Evolutionary conservation across 2,113 vertebrate species (phyloP), one percentile per base, ranked within the genome.

Genomic region (Neolamprologus modestus): DNA sequence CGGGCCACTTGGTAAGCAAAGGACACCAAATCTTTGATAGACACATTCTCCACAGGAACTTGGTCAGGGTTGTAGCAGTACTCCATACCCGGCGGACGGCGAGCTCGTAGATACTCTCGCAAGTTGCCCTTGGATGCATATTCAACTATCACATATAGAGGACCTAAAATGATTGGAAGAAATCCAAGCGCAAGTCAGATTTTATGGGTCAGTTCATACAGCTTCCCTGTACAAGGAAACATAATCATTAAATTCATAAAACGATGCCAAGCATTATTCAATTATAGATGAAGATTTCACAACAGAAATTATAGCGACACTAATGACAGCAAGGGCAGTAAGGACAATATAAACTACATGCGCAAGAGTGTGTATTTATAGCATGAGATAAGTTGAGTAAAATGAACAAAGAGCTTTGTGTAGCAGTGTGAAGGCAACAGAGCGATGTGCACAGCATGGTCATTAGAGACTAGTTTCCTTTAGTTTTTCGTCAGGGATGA

Each of bases 61-160:
- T 97, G 97, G 90, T 96, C 88, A 11, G 98, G 98, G 96, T 99
- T 99, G 96, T 99, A 99, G 94, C 98, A 99, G 91, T 99, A 99
- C 86, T 99, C 98, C 97, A 99, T 98, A 68, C 98, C 98, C 0
- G 98, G 98, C 0, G 98, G 99, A 4, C 99, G 97, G 6, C 99
- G 97, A 0, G 97, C 98, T 66, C 98, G 97, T 85, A 99, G 95
- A 92, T 98, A 99, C 86, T 99, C 99, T 3, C 99, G 94, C 11
- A 99, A 95, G 95, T 99, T 99, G 8, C 99, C 98, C 91, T 99
- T 99, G 90, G 98, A 98, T 0, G 99, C 99, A 0, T 98, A 99
- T 78, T 99, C 99, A 88, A 99, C 99, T 0, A 99, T 98, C 76
- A 99, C 99, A 0, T 99, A 99, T 6, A 99, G 92, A 1, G 99